Conservation (phyloP, 1,140 invertebrate species). For the Teleopsis dalmanni region DNA sequence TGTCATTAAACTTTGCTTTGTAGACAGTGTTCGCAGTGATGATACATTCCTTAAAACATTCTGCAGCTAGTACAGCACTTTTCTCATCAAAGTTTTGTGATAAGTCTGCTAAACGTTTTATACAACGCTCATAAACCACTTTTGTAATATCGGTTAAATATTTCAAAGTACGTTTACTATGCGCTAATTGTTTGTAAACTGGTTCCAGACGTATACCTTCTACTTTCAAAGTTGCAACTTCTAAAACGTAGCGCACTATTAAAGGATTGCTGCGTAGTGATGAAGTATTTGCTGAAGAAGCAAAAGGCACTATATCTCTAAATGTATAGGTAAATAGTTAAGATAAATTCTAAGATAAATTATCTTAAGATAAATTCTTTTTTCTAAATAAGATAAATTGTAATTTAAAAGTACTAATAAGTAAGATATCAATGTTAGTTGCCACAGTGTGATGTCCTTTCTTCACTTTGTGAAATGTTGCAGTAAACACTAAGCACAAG, state of each 20-base stretch:
- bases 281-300: constrained; percentile 18
- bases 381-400: not conserved
- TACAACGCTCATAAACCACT: constrained; percentile 43
- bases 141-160: constrained; percentile 37
- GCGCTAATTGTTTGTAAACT: constrained; percentile 33
- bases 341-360: not conserved
- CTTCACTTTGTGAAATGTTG: no score
- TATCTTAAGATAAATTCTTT: no score
- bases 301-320: constrained; percentile 36
- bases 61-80: constrained; percentile 43
- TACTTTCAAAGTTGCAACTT: constrained; percentile 20
- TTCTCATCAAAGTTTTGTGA: constrained; percentile 44
- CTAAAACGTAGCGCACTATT: constrained; percentile 31
- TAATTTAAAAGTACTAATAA: no score
- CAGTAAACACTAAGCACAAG: no score
- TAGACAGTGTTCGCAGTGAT: constrained; percentile 45
- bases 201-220: constrained; percentile 29
- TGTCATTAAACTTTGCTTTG: constrained; percentile 43
- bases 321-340: not conserved
- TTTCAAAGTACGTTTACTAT: constrained; percentile 32
- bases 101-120: constrained; percentile 30
- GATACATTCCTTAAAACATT: constrained; percentile 52
- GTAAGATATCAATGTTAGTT: no score
- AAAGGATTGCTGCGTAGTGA: constrained; percentile 22
- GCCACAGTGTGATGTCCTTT: no score